These are phyloP conservation scores for Sternarchorhynchus goeldii DNA, from an alignment of 2,797 vertebrate genomes.

Conservation along the genomic window DNA sequence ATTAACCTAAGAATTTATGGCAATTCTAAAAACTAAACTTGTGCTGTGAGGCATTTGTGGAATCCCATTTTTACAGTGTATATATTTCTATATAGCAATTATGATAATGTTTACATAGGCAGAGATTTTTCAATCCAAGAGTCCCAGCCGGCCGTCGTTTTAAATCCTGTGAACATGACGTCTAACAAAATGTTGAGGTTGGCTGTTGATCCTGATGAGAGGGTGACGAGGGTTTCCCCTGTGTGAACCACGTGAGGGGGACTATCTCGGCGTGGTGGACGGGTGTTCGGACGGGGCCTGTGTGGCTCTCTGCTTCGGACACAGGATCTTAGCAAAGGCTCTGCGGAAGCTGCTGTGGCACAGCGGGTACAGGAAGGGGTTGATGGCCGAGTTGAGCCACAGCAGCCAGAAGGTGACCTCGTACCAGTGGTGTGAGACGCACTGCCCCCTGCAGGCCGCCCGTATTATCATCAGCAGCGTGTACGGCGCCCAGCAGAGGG, in stretches of 20 bases:
- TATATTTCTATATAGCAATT: background rate
- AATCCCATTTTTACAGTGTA: background rate
- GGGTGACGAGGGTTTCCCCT: background rate
- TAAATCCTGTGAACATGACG: background rate
- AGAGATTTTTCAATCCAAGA: background rate
- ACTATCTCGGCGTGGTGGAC: slow-evolving; percentile 46
- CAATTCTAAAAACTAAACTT: background rate
- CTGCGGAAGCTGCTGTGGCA: slow-evolving; percentile 85
- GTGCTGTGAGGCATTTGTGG: background rate
- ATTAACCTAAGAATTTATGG: background rate
- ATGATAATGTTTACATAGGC: too few relatives aligned
- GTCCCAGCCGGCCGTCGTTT: background rate
- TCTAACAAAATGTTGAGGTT: background rate
- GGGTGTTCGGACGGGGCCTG: slow-evolving; percentile 54
- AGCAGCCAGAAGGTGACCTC: slow-evolving; percentile 88
- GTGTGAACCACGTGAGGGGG: background rate
- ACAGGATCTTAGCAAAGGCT: slow-evolving; percentile 84
- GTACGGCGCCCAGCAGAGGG: slow-evolving; percentile 88
- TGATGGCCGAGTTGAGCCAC: slow-evolving; percentile 89
- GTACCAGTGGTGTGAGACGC: slow-evolving; percentile 76
- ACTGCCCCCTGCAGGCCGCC: slow-evolving; percentile 77
- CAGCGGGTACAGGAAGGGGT: slow-evolving; percentile 87
- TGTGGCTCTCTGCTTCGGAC: slow-evolving; percentile 62
- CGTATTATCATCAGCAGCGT: slow-evolving; percentile 84
- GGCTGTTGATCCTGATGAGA: background rate